These are phyloP conservation scores for Falco peregrinus DNA, from an alignment of 2,797 vertebrate species.

Conservation along the genomic window DNA sequence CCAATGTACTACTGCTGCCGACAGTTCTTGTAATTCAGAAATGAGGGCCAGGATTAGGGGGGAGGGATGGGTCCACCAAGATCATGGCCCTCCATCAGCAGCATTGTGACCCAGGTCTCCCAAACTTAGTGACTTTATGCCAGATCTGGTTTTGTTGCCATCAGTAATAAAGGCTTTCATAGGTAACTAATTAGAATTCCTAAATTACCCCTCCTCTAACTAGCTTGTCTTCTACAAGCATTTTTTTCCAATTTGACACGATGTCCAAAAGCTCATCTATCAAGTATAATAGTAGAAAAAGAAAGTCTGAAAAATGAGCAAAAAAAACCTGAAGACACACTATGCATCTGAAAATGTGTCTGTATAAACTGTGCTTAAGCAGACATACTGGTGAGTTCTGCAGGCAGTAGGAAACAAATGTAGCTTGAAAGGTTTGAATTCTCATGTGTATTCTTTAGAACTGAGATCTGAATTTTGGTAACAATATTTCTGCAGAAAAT, in stretches of 20 bases:
- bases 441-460: not conserved
- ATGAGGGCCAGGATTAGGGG: not conserved
- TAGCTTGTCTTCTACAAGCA: not conserved
- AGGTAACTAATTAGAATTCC: not conserved
- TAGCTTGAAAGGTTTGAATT: not conserved
- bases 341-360: not conserved
- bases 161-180: not conserved
- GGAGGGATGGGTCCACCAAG: not conserved
- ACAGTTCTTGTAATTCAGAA: not conserved
- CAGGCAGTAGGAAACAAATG: not conserved
- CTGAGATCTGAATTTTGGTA: not conserved
- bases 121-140: not conserved
- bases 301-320: not conserved
- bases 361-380: not conserved
- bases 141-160: not conserved
- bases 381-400: not conserved
- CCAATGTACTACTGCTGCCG: not conserved
- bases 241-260: not conserved
- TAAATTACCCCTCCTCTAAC: not conserved
- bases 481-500: not conserved
- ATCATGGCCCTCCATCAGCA: not conserved
- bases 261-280: not conserved
- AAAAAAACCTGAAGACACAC: not conserved
- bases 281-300: not conserved
- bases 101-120: fast-evolving